Evolutionary conservation across 2,888 invertebrate species (phyloP), one percentile per base, ranked within the genome.

Genomic region (Ophioninae sp.): DNA sequence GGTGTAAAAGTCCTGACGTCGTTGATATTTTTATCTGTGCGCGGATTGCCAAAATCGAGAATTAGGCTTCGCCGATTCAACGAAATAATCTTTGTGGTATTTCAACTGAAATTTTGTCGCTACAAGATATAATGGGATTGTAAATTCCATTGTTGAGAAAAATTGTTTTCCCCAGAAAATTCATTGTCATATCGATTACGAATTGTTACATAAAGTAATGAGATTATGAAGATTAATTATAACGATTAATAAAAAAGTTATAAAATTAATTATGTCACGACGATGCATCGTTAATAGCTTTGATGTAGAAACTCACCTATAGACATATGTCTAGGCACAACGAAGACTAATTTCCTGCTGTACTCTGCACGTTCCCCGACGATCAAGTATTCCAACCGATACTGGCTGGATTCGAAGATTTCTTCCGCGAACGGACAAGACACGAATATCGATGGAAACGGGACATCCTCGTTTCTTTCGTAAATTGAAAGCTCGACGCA

Each of bases 311-410:
- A 78, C 86, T 84, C 82, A 92, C 92, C 90, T 37, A 92, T 89
- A 61, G 84, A 86, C 83, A 82, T 87, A 44, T 91, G 90, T 39
- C 83, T 81, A 10, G 92, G 92, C 68, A 92, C 90, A 7, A 86
- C 87, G 77, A 92, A 92, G 69, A 92, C 86, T 30, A 92, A 88
- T 81, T 89, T 89, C 79, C 89, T 88, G 82, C 87, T 91, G 75
- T 92, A 92, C 68, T 88, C 88, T 68, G 88, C 89, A 44, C 79
- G 84, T 3, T 88, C 30, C 2, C 87, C 88, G 6, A 81, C 86
- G 17, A 88, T 85, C 7, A 88, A 74, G 69, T 91, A 90, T 30
- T 92, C 90, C 73, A 92, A 85, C 7, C 87, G 86, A 71, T 91
- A 92, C 6, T 89, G 86, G 41, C 76, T 79, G 0, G 86, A 87